These are phyloP conservation scores for Acronicta alni DNA, from an alignment of 2,888 invertebrate genomes.

Conservation along the genomic window DNA sequence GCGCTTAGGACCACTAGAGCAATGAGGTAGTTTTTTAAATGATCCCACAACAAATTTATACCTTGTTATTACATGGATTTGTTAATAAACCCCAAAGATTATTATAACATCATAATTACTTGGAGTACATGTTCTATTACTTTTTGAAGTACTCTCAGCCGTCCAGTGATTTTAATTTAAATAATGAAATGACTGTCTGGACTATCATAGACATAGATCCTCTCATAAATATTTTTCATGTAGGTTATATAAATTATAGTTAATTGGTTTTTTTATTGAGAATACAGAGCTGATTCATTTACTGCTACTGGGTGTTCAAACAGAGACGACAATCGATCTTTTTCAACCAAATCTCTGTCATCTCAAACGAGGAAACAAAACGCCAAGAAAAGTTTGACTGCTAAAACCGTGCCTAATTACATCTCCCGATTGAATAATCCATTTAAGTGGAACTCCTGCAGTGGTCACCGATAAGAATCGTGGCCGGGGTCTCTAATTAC, in stretches of 20 bases:
- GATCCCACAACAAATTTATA: background rate
- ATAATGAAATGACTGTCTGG: background rate
- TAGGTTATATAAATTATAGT: too few relatives aligned
- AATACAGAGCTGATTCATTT: too few relatives aligned
- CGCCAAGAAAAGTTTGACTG: conserved; percentile 20
- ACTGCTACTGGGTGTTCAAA: background rate
- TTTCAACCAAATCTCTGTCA: background rate
- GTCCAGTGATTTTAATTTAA: background rate
- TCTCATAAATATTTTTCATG: too few relatives aligned
- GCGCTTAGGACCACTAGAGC: too few relatives aligned
- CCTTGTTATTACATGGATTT: too few relatives aligned
- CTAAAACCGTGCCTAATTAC: conserved; percentile 42
- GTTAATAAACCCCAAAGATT: too few relatives aligned
- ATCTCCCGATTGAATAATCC: conserved; percentile 46
- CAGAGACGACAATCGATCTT: background rate
- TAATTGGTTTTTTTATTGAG: too few relatives aligned
- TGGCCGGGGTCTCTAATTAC: conserved; percentile 48
- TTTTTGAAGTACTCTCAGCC: too few relatives aligned
- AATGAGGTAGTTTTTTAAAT: too few relatives aligned
- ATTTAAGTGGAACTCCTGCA: conserved; percentile 31
- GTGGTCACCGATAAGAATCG: conserved; percentile 47
- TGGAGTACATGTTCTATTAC: background rate
- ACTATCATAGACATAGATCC: too few relatives aligned
- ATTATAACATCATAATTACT: background rate
- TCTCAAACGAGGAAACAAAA: conserved; percentile 1